Conservation (phyloP, 2,797 vertebrate species). For the Perodicticus potto region DNA sequence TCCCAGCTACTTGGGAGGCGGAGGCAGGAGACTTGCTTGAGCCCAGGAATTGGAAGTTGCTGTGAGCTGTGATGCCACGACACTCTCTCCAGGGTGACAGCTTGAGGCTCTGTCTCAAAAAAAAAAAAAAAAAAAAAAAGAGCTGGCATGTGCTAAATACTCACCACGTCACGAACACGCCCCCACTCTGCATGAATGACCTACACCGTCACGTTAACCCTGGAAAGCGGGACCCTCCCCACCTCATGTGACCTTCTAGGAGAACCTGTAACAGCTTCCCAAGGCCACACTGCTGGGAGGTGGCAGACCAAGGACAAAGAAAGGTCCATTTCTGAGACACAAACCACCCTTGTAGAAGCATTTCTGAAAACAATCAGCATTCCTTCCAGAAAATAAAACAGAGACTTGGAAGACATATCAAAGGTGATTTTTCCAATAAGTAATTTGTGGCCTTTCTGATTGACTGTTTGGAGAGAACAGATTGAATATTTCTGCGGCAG, state of each 20-base stretch:
- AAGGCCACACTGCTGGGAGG: not conserved
- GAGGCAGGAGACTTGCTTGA: too few species aligned
- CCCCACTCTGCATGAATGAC: not conserved
- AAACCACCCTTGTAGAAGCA: slow-evolving; percentile 7
- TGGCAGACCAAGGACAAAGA: not conserved
- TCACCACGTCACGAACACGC: not conserved
- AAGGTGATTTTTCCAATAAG: not conserved
- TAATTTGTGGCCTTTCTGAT: not conserved
- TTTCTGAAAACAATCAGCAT: slow-evolving; percentile 21
- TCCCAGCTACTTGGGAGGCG: too few species aligned
- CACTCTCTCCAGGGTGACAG: too few species aligned
- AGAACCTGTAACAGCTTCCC: not conserved
- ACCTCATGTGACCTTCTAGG: not conserved
- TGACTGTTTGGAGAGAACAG: not conserved
- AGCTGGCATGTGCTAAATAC: not conserved
- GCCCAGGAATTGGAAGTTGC: too few species aligned
- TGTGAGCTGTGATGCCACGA: too few species aligned
- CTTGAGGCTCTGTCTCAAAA: too few species aligned
- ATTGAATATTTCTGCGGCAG: slow-evolving; percentile 22
- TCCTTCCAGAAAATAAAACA: slow-evolving; percentile 53
- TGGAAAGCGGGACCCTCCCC: not conserved
- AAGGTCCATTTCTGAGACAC: not conserved
- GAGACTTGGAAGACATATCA: slow-evolving; percentile 11
- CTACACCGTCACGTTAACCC: not conserved
- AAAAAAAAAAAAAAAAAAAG: too few species aligned